Percentiles rank a stretch among this genome's conserved stretches.
phyloP scores from a whole-genome alignment of 2,797 vertebrate genomes.

The Columba guinea region DNA sequence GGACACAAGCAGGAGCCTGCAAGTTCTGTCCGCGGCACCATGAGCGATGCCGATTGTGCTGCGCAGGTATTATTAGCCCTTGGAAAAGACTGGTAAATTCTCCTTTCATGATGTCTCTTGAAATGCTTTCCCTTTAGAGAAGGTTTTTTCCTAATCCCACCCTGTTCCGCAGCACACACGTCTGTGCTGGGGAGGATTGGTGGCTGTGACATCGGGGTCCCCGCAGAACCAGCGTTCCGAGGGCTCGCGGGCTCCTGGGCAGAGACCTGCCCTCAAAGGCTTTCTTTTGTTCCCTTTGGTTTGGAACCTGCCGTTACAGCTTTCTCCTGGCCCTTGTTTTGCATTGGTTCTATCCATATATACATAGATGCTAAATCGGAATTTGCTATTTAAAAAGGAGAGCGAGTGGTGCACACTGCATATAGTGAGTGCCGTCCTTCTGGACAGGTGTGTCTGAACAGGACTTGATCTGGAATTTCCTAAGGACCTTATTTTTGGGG shows the following conservation, averaged over 20 bases:
- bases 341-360: neutral
- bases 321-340: neutral
- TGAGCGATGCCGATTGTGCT: slow-evolving; percentile 57
- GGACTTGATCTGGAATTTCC: neutral
- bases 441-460: neutral
- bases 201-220: neutral
- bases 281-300: neutral
- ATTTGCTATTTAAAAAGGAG: neutral
- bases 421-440: accelerated
- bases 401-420: accelerated
- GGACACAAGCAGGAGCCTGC: slow-evolving; percentile 32
- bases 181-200: neutral
- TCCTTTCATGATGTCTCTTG: slow-evolving; percentile 42
- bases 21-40: slow-evolving; percentile 38
- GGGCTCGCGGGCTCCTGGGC: neutral
- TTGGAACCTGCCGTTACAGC: neutral
- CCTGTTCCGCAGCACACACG: neutral
- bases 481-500: neutral
- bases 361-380: neutral
- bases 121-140: slow-evolving; percentile 41
- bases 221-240: neutral
- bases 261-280: neutral
- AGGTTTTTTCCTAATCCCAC: neutral
- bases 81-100: slow-evolving; percentile 49
- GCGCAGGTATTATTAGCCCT: slow-evolving; percentile 43